phyloP scores from a whole-genome alignment of 1,140 invertebrate species.

The Meloidogyne exigua region DNA sequence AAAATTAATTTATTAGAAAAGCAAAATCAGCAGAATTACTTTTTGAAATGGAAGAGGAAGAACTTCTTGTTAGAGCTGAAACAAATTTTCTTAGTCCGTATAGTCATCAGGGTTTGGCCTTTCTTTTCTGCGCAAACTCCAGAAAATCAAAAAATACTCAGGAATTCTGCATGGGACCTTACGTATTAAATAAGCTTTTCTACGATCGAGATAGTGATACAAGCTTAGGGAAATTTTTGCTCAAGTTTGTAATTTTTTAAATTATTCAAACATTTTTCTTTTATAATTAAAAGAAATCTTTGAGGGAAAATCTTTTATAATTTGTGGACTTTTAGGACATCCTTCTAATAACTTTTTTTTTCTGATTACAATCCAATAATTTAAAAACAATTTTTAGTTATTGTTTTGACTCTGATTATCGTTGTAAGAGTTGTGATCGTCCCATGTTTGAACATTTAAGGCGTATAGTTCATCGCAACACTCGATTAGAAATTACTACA shows the following conservation, averaged over 20 bases:
- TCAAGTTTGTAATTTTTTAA: slow-evolving; percentile 36
- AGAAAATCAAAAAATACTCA: slow-evolving; percentile 75
- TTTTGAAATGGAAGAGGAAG: slow-evolving; percentile 15
- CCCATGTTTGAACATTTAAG: slow-evolving; percentile 85
- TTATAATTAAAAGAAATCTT: too few relatives aligned
- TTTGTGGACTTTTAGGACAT: too few relatives aligned
- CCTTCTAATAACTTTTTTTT: too few relatives aligned
- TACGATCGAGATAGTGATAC: slow-evolving; percentile 87
- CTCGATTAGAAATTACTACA: slow-evolving; percentile 73
- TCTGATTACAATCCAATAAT: neutral
- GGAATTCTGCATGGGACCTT: slow-evolving; percentile 65
- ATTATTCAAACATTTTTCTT: neutral
- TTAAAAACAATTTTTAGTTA: slow-evolving; percentile 31
- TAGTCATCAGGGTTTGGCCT: slow-evolving; percentile 82
- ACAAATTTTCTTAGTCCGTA: slow-evolving; percentile 79
- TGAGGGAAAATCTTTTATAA: too few relatives aligned
- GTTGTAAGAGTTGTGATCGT: slow-evolving; percentile 79
- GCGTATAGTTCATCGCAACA: slow-evolving; percentile 77
- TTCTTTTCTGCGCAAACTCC: slow-evolving; percentile 88
- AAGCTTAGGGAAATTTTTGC: slow-evolving; percentile 83
- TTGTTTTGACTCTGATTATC: slow-evolving; percentile 70
- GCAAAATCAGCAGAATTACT: slow-evolving; percentile 10
- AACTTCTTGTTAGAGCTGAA: neutral
- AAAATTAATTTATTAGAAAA: neutral
- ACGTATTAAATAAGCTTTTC: slow-evolving; percentile 67